These are phyloP conservation scores for Poeciliopsis paucimaculata DNA, from an alignment of 2,797 vertebrate species.

Conservation along the genomic window DNA sequence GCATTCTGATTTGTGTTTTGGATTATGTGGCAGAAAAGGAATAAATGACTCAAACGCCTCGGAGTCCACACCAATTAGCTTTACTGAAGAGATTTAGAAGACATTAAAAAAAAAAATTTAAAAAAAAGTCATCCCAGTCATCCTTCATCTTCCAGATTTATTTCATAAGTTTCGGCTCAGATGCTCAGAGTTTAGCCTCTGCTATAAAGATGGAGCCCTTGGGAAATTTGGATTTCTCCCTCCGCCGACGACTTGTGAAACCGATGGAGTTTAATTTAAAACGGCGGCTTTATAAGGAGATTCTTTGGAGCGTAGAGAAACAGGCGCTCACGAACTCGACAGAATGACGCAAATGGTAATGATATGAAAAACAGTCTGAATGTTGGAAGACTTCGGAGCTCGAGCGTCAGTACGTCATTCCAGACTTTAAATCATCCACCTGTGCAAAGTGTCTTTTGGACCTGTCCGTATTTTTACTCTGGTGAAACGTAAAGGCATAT, in stretches of 20 bases:
- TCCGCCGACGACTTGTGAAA: conserved; percentile 32
- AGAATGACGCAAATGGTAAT: neutral
- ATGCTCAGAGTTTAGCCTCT: conserved; percentile 27
- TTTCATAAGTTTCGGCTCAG: neutral
- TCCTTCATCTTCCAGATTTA: conserved; percentile 16
- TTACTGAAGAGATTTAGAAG: conserved; percentile 23
- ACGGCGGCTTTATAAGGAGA: conserved; percentile 2
- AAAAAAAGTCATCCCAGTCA: conserved; percentile 4
- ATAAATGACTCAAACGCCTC: conserved; percentile 10
- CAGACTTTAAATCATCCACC: neutral
- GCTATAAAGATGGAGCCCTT: conserved; percentile 18
- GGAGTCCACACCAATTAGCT: conserved; percentile 41
- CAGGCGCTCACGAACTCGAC: neutral
- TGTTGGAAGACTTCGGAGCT: neutral
- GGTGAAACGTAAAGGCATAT: neutral
- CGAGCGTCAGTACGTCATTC: neutral
- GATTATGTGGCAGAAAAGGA: neutral
- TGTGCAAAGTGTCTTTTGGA: neutral
- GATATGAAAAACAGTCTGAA: neutral
- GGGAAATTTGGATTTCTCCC: conserved; percentile 45
- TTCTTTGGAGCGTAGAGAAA: neutral
- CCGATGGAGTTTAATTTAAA: too few relatives aligned
- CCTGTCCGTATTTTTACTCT: neutral
- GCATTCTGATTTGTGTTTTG: conserved; percentile 21
- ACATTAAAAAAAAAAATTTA: too few relatives aligned